Evolutionary conservation across 2,113 vertebrate genomes (phyloP).

Genomic region (Cisticola juncidis): DNA sequence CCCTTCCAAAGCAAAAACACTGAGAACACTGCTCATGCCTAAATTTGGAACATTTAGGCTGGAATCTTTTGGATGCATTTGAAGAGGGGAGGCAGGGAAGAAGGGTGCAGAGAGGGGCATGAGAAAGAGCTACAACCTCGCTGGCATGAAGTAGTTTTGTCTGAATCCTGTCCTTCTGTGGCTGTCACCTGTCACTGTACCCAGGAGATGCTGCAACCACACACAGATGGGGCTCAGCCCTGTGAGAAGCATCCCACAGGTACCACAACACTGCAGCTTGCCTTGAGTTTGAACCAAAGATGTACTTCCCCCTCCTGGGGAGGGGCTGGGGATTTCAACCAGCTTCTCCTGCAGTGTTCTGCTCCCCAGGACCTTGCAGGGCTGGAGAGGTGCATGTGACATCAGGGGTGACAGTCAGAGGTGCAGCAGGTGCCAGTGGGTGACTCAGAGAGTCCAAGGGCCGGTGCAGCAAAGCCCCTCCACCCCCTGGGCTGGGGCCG

Average conservation of each 20-base stretch:
- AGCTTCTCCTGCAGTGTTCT: background rate
- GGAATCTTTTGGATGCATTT: background rate
- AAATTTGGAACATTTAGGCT: background rate
- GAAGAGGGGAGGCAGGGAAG: background rate
- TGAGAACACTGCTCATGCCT: background rate
- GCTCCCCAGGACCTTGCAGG: background rate
- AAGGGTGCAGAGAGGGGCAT: background rate
- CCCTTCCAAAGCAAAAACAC: background rate
- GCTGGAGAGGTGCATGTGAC: background rate
- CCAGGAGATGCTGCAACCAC: background rate
- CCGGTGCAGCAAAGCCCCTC: background rate
- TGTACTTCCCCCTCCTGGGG: background rate
- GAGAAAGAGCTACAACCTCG: background rate
- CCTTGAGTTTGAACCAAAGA: background rate
- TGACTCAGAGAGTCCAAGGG: background rate
- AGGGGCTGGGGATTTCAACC: background rate
- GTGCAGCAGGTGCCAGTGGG: background rate
- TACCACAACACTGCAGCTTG: background rate
- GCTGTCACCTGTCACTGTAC: background rate
- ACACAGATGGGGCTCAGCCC: background rate
- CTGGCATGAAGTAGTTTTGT: background rate
- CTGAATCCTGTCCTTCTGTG: background rate
- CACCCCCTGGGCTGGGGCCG: fast-evolving
- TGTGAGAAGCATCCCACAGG: background rate
- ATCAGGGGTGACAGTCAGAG: fast-evolving